Conservation (phyloP, 2,888 invertebrate genomes). For the Stenoptilia bipunctidactyla region DNA sequence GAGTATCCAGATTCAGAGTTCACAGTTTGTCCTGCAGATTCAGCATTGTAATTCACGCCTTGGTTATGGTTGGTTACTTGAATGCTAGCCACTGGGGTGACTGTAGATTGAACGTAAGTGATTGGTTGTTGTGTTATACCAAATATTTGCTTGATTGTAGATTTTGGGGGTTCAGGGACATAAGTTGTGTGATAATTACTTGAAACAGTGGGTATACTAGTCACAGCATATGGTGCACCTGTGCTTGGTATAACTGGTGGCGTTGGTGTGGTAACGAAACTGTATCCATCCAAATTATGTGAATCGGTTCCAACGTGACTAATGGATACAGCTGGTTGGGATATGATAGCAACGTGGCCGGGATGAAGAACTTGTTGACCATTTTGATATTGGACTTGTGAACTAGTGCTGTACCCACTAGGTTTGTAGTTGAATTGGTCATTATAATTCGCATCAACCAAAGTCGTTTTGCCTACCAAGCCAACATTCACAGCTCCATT, state of each 20-base stretch:
- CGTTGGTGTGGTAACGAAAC: slow-evolving; percentile 48
- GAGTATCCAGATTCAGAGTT: slow-evolving; percentile 31
- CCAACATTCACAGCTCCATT: slow-evolving; percentile 62
- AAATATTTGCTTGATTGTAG: slow-evolving; percentile 54
- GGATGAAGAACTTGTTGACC: slow-evolving; percentile 21
- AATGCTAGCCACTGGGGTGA: slow-evolving; percentile 34
- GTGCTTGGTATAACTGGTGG: slow-evolving; percentile 46
- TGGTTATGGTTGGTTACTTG: slow-evolving; percentile 36
- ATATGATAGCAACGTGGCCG: slow-evolving; percentile 30
- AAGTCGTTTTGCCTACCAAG: slow-evolving; percentile 58
- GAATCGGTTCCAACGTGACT: slow-evolving; percentile 46
- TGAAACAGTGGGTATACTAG: slow-evolving; percentile 34
- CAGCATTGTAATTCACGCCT: slow-evolving; percentile 28
- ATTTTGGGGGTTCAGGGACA: slow-evolving; percentile 45
- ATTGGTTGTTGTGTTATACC: slow-evolving; percentile 52
- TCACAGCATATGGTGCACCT: slow-evolving; percentile 47
- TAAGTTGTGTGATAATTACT: slow-evolving; percentile 46
- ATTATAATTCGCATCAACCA: slow-evolving; percentile 43
- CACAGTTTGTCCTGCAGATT: slow-evolving; percentile 33
- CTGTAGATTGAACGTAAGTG: slow-evolving; percentile 49
- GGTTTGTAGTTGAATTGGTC: slow-evolving; percentile 33
- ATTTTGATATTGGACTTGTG: slow-evolving; percentile 19
- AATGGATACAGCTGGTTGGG: slow-evolving; percentile 48
- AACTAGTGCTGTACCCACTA: slow-evolving; percentile 3
- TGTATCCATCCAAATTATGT: slow-evolving; percentile 43